Percentiles rank a stretch among this genome's conserved stretches.
phyloP scores from a whole-genome alignment of 2,797 vertebrate genomes.

The Acropternis orthonyx region DNA sequence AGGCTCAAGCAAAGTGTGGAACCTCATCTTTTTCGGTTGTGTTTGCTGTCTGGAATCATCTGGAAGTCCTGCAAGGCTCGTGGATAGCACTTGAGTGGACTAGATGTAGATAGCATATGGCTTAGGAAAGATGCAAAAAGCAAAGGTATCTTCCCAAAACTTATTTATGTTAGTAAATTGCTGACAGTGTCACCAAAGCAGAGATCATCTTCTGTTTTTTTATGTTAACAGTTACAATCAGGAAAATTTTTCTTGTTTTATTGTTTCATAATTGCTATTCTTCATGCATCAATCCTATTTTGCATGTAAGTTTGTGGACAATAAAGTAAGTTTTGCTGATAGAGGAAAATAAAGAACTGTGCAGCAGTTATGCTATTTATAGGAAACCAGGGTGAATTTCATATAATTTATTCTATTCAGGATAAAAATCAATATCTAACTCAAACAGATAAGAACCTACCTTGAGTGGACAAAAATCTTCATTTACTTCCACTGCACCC shows the following conservation, averaged over 20 bases:
- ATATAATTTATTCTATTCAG: background rate
- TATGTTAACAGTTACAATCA: background rate
- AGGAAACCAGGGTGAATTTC: background rate
- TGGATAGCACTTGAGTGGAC: background rate
- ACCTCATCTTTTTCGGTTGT: constrained; percentile 30
- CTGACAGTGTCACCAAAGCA: background rate
- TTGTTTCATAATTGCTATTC: background rate
- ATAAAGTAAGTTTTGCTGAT: background rate
- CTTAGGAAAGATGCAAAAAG: background rate
- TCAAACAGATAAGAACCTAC: background rate
- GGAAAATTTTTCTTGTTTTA: background rate
- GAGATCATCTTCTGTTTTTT: background rate
- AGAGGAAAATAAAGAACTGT: background rate
- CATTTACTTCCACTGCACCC: background rate
- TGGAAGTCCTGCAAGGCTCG: constrained; percentile 29
- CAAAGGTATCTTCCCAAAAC: background rate
- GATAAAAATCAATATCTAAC: background rate
- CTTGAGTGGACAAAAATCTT: constrained; percentile 19
- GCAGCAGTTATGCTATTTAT: background rate
- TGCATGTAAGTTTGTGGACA: background rate
- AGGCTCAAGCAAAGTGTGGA: constrained; percentile 26
- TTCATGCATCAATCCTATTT: background rate
- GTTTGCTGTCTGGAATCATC: constrained; percentile 20
- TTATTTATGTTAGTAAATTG: background rate
- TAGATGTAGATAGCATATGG: background rate